A percentile compares a stretch with the other conserved stretches of the same genome.
Conservation (phyloP, 2,888 invertebrate species). For the Mamestra brassicae region DNA sequence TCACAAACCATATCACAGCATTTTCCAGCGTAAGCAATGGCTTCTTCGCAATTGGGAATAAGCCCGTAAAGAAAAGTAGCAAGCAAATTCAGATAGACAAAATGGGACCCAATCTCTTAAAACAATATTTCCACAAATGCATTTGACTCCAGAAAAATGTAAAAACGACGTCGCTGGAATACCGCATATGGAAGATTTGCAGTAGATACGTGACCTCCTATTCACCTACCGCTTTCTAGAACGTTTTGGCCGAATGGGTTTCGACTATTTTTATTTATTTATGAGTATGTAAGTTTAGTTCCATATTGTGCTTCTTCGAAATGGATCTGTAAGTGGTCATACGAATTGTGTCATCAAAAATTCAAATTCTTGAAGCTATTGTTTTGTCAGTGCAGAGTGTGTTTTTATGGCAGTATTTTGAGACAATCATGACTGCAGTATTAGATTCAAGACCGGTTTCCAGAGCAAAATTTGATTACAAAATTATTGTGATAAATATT, state of each 20-base stretch:
- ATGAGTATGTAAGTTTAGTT: slow-evolving; percentile 37
- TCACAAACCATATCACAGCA: background rate
- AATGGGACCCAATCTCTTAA: slow-evolving; percentile 61
- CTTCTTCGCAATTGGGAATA: slow-evolving; percentile 15
- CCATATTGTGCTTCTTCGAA: slow-evolving; percentile 34
- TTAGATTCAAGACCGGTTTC: background rate
- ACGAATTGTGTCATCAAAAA: slow-evolving; percentile 35
- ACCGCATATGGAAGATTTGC: slow-evolving; percentile 67
- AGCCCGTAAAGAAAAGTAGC: slow-evolving; percentile 36
- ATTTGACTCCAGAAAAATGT: slow-evolving; percentile 65
- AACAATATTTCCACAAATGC: slow-evolving; percentile 64
- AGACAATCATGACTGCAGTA: background rate
- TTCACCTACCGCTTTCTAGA: slow-evolving; percentile 54
- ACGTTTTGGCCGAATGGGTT: slow-evolving; percentile 49
- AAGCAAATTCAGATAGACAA: slow-evolving; percentile 53
- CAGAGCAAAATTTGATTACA: background rate
- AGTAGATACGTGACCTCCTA: slow-evolving; percentile 61
- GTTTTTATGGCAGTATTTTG: background rate
- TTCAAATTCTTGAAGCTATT: slow-evolving; percentile 19
- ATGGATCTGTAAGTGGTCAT: slow-evolving; percentile 35
- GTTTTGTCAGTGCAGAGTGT: background rate
- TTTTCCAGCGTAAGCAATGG: slow-evolving; percentile 21
- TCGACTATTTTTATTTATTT: slow-evolving; percentile 59
- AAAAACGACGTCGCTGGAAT: slow-evolving; percentile 65
- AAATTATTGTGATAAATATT: background rate